These are phyloP conservation scores for Todiramphus chloris DNA, from an alignment of 2,113 vertebrate species.

Conservation along the genomic window DNA sequence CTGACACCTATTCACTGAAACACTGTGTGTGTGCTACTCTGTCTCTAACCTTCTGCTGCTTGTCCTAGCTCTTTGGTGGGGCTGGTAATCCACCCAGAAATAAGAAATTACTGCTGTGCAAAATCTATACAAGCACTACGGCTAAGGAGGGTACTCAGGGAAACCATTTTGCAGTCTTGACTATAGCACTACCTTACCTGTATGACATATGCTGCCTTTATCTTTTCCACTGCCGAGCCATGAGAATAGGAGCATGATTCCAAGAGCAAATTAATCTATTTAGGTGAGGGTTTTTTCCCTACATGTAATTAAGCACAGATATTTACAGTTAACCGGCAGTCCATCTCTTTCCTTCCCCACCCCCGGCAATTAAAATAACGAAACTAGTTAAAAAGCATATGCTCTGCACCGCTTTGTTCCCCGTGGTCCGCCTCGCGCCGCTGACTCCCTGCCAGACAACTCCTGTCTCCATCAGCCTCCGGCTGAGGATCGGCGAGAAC, in stretches of 20 bases:
- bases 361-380: not conserved
- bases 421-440: not conserved
- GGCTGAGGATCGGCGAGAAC: not conserved
- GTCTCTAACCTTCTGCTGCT: not conserved
- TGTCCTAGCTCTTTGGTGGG: not conserved
- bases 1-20: not conserved
- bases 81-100: not conserved
- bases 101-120: not conserved
- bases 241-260: not conserved
- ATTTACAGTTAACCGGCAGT: not conserved
- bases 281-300: not conserved
- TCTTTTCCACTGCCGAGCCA: not conserved
- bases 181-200: conserved; percentile 20
- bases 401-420: conserved; percentile 48
- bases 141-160: conserved; percentile 19
- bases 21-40: not conserved
- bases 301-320: not conserved
- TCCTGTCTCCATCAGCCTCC: not conserved
- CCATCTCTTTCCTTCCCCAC: not conserved
- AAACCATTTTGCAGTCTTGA: conserved; percentile 61
- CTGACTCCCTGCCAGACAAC: not conserved
- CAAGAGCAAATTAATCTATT: not conserved
- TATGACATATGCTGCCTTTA: not conserved
- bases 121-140: not conserved
- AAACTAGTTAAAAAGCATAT: not conserved